These are phyloP conservation scores for Rhizoglyphus robini DNA, from an alignment of 1,140 invertebrate species.

Conservation along the genomic window DNA sequence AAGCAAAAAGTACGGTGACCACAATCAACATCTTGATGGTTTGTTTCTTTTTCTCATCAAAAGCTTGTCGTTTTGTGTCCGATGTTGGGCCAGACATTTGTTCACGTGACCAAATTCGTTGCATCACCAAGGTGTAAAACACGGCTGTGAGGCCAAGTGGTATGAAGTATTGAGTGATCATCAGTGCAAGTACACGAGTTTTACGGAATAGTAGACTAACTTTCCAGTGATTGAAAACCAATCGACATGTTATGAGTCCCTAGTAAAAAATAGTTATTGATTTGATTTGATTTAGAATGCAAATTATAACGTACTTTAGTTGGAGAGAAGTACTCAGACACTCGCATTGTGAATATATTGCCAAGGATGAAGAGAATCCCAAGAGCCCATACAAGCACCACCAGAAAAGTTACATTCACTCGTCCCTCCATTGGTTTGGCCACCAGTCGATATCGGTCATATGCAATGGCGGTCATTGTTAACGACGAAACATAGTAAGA, in stretches of 20 bases:
- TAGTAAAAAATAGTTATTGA: not conserved
- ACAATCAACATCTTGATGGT: conserved; percentile 42
- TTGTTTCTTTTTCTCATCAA: conserved; percentile 28
- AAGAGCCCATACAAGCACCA: conserved; percentile 38
- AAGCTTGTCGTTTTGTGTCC: conserved; percentile 28
- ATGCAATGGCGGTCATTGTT: conserved; percentile 40
- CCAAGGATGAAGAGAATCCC: conserved; percentile 37
- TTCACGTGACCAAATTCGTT: conserved; percentile 28
- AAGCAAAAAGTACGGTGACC: conserved; percentile 36
- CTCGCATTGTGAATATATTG: conserved; percentile 36
- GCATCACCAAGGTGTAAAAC: conserved; percentile 34
- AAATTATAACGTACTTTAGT: conserved; percentile 20
- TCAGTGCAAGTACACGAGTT: conserved; percentile 34
- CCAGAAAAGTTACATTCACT: conserved; percentile 32
- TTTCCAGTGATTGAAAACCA: conserved; percentile 30
- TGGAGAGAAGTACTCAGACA: conserved; percentile 26
- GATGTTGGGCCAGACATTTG: conserved; percentile 26
- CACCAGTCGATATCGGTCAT: conserved; percentile 40
- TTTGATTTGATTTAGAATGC: not conserved
- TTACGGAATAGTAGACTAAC: conserved; percentile 5
- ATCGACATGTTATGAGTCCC: conserved; percentile 32
- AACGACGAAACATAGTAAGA: conserved; percentile 40
- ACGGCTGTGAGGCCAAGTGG: conserved; percentile 37
- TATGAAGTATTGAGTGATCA: conserved; percentile 40
- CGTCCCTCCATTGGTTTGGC: conserved; percentile 37